These are phyloP conservation scores for Butorides virescens DNA, from an alignment of 2,113 vertebrate genomes.

Conservation along the genomic window DNA sequence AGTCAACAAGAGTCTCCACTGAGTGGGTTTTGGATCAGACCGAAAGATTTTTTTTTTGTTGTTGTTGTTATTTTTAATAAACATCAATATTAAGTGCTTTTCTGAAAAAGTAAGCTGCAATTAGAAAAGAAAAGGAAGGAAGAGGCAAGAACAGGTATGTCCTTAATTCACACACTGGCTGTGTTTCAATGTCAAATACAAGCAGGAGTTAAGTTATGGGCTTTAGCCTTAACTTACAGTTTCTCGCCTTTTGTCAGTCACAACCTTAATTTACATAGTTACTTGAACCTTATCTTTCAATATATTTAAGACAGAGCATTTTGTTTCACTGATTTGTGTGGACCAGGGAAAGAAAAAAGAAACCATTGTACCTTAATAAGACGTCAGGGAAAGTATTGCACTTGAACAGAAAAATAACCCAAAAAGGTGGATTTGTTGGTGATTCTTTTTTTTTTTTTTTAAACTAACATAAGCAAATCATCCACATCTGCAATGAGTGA, in stretches of 20 bases:
- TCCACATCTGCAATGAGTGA: constrained; percentile 38
- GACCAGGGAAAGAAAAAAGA: constrained; percentile 50
- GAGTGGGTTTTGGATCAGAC: constrained; percentile 33
- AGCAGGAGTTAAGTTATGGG: neutral
- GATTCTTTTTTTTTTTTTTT: neutral
- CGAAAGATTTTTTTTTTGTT: neutral
- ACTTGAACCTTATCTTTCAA: neutral
- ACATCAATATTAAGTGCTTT: constrained; percentile 75
- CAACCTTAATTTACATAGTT: neutral
- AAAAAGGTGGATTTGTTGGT: neutral
- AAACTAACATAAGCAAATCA: constrained; percentile 41
- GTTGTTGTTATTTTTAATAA: constrained; percentile 50
- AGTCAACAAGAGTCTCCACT: neutral
- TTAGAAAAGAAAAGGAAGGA: constrained; percentile 46
- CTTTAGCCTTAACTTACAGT: neutral
- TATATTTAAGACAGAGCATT: constrained; percentile 25
- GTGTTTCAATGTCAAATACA: neutral
- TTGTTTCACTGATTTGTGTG: constrained; percentile 39
- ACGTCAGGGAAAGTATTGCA: constrained; percentile 83
- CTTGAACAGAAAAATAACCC: constrained; percentile 72
- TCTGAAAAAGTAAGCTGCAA: constrained; percentile 51
- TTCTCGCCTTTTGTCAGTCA: constrained; percentile 36
- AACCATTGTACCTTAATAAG: constrained; percentile 68
- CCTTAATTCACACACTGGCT: constrained; percentile 40
- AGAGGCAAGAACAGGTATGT: constrained; percentile 42